A percentile compares a stretch with the other conserved stretches of the same genome.
phyloP scores from a whole-genome alignment of 2,888 invertebrate species.

The Bellardia bayeri region DNA sequence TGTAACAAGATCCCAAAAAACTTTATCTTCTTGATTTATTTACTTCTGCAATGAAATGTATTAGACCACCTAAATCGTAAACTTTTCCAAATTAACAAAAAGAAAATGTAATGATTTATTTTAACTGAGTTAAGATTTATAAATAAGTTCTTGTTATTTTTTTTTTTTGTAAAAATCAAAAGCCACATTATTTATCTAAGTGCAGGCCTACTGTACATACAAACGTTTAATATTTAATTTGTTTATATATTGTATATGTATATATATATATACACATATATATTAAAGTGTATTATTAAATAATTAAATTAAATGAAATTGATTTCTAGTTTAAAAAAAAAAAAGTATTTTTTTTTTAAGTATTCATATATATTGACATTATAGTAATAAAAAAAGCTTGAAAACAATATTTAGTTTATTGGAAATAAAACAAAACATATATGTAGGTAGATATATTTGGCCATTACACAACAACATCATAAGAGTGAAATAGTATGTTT shows the following conservation, averaged over 20 bases:
- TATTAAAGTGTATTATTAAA: slow-evolving; percentile 32
- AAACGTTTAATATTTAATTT: slow-evolving; percentile 37
- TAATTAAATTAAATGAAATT: slow-evolving; percentile 35
- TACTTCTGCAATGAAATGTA: too few species aligned
- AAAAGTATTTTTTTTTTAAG: slow-evolving; percentile 13
- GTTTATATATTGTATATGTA: background rate
- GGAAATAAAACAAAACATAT: slow-evolving; percentile 21
- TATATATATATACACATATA: too few species aligned
- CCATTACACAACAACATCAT: slow-evolving; percentile 65
- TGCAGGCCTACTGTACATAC: slow-evolving; percentile 67
- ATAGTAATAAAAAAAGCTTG: slow-evolving; percentile 63
- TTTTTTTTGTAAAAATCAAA: slow-evolving; percentile 21
- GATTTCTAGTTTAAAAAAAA: slow-evolving; percentile 31
- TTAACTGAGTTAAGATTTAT: background rate
- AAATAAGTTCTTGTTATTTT: background rate
- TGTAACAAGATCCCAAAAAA: too few species aligned
- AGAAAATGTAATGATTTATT: slow-evolving; percentile 1
- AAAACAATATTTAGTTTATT: slow-evolving; percentile 29
- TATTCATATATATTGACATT: slow-evolving; percentile 70
- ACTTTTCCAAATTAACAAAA: background rate
- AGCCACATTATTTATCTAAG: slow-evolving; percentile 48
- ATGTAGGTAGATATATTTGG: slow-evolving; percentile 34
- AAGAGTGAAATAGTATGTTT: slow-evolving; percentile 47
- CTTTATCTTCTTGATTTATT: too few species aligned
- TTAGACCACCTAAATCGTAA: too few species aligned